A percentile compares a stretch with the other conserved stretches of the same genome.
These are phyloP conservation scores for Myathropa florea DNA, from an alignment of 2,888 invertebrate genomes.

Conservation along the genomic window DNA sequence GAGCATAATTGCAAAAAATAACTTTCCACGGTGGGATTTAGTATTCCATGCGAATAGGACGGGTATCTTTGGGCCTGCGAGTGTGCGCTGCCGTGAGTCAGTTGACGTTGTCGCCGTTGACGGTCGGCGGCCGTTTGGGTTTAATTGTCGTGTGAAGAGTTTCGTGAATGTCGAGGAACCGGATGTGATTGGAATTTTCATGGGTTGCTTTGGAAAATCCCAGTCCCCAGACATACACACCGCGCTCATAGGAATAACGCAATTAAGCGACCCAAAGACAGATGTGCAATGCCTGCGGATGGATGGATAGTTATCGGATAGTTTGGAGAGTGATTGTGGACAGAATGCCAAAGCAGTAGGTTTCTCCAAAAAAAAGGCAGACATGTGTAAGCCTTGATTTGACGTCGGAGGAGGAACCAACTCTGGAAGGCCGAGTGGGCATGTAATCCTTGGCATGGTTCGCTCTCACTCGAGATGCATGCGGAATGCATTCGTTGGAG, in stretches of 20 bases:
- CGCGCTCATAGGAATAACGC: constrained; percentile 24
- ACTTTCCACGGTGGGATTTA: constrained; percentile 64
- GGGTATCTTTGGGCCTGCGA: neutral
- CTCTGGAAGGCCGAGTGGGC: neutral
- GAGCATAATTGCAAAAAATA: constrained; percentile 68
- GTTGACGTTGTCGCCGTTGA: neutral
- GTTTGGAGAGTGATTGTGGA: constrained; percentile 11
- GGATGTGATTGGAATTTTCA: constrained; percentile 71
- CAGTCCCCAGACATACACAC: constrained; percentile 22
- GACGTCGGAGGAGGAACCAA: neutral
- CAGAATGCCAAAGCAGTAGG: constrained; percentile 29
- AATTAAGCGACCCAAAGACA: constrained; percentile 51
- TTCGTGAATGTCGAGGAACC: constrained; percentile 64
- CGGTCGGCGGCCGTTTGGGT: constrained; percentile 23
- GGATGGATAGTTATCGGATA: constrained; percentile 14
- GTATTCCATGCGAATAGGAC: constrained; percentile 58
- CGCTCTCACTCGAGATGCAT: neutral
- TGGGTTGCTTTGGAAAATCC: constrained; percentile 62
- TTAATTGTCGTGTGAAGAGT: constrained; percentile 71
- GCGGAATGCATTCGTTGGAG: neutral
- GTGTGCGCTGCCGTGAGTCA: constrained; percentile 36
- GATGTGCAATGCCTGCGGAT: constrained; percentile 17
- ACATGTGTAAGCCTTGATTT: neutral
- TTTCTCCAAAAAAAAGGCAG: neutral
- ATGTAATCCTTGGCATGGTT: neutral